Percentiles rank a stretch among this genome's conserved stretches.
Conservation (phyloP, 2,113 vertebrate genomes). For the Australoheros scitulus region DNA sequence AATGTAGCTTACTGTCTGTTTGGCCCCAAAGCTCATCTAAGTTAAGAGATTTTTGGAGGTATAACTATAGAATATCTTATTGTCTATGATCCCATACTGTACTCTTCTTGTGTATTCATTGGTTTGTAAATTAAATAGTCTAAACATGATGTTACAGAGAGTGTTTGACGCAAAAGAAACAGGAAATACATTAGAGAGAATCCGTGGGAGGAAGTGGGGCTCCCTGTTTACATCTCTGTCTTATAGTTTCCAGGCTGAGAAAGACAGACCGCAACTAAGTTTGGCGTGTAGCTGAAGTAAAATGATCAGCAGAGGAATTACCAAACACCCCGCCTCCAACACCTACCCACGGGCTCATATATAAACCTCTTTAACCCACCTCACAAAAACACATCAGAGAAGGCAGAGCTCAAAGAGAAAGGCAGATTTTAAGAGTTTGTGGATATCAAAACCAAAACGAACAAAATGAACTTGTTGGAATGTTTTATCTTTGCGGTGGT, state of each 20-base stretch:
- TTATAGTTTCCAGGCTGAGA: constrained; percentile 74
- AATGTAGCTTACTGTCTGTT: not conserved
- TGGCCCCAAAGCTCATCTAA: not conserved
- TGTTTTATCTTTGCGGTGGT: constrained; percentile 30
- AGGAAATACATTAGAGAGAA: constrained; percentile 63
- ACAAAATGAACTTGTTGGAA: constrained; percentile 21
- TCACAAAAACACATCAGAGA: constrained; percentile 6
- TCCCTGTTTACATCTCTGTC: constrained; percentile 66
- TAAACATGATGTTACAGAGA: not conserved
- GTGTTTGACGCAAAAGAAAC: constrained; percentile 9
- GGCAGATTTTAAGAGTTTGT: not conserved
- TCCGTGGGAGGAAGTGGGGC: constrained; percentile 75
- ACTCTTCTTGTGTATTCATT: not conserved
- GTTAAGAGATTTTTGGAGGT: not conserved
- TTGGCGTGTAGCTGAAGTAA: constrained; percentile 62
- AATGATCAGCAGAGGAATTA: constrained; percentile 66
- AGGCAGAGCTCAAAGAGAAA: not conserved
- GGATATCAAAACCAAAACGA: not conserved
- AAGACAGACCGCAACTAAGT: constrained; percentile 57
- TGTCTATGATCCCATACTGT: not conserved
- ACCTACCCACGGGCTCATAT: constrained; percentile 53
- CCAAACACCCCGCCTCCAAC: constrained; percentile 24
- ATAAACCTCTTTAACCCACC: constrained; percentile 27
- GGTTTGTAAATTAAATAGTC: not conserved
- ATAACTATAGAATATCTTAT: not conserved